phyloP scores from a whole-genome alignment of 2,113 vertebrate species.

The Crotalus helleri region DNA sequence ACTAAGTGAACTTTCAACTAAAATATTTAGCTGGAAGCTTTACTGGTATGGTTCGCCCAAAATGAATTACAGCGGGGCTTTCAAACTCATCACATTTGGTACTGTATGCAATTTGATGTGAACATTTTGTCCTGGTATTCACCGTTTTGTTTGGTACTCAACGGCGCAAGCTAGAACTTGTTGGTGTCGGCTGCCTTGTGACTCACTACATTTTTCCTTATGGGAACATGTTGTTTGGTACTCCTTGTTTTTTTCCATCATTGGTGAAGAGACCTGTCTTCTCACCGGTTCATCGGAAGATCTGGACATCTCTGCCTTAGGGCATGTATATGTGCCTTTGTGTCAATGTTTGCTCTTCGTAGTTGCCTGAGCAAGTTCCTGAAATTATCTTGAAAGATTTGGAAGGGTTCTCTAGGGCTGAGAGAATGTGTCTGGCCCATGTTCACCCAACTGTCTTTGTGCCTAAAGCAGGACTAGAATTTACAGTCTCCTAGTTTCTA shows the following conservation, averaged over 20 bases:
- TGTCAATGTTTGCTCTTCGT: background rate
- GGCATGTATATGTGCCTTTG: background rate
- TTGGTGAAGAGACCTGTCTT: background rate
- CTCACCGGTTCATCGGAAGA: background rate
- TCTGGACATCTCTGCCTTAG: background rate
- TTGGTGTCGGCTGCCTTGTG: too few species aligned
- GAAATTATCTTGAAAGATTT: background rate
- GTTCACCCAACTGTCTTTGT: background rate
- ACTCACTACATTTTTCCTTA: too few species aligned
- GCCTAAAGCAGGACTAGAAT: background rate
- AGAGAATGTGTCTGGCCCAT: background rate
- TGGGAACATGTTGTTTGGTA: too few species aligned
- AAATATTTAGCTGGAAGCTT: background rate
- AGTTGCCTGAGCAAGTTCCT: background rate
- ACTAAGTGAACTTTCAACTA: background rate
- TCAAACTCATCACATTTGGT: too few species aligned
- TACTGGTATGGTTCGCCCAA: background rate
- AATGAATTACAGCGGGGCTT: background rate
- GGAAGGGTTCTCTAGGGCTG: background rate
- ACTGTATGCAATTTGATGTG: too few species aligned
- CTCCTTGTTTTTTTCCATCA: background rate
- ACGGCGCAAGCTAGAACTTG: too few species aligned
- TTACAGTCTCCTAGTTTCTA: background rate
- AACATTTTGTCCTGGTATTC: too few species aligned
- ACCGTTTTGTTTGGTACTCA: too few species aligned